phyloP scores from a whole-genome alignment of 1,140 invertebrate genomes.

The Drosophila jambulina region DNA sequence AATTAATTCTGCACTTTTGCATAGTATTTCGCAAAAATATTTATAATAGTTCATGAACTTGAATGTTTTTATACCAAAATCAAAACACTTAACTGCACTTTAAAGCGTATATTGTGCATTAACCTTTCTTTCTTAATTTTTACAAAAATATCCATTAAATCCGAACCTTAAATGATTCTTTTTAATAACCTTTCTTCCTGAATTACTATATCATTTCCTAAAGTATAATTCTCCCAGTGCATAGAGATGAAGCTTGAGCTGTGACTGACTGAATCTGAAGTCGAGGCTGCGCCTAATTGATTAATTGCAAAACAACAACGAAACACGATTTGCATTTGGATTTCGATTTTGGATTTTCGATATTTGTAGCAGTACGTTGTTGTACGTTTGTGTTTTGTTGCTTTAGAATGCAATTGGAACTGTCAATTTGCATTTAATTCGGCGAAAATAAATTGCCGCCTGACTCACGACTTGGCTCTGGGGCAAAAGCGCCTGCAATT shows the following conservation, averaged over 20 bases:
- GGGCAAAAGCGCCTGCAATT: constrained; percentile 53
- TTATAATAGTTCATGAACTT: not conserved
- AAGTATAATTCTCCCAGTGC: constrained; percentile 7
- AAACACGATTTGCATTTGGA: constrained; percentile 81
- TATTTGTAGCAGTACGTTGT: constrained; percentile 23
- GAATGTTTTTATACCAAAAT: not conserved
- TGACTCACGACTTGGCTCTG: constrained; percentile 73
- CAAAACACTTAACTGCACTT: not conserved
- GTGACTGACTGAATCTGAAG: constrained; percentile 29
- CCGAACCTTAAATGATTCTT: not conserved
- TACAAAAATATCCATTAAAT: not conserved
- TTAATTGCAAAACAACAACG: constrained; percentile 80
- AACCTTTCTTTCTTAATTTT: too few relatives aligned
- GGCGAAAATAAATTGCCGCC: constrained; percentile 80
- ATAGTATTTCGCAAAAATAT: not conserved
- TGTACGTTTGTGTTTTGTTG: constrained; percentile 19
- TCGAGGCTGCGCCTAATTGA: constrained; percentile 76
- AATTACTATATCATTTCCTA: not conserved
- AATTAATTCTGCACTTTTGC: not conserved
- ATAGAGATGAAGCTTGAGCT: constrained; percentile 20
- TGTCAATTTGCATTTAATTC: constrained; percentile 83
- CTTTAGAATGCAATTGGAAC: constrained; percentile 79
- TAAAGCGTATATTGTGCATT: not conserved
- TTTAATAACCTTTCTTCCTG: not conserved
- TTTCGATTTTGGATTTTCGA: constrained; percentile 64